These are phyloP conservation scores for Halichoerus grypus DNA, from an alignment of 2,113 vertebrate species.

Conservation along the genomic window DNA sequence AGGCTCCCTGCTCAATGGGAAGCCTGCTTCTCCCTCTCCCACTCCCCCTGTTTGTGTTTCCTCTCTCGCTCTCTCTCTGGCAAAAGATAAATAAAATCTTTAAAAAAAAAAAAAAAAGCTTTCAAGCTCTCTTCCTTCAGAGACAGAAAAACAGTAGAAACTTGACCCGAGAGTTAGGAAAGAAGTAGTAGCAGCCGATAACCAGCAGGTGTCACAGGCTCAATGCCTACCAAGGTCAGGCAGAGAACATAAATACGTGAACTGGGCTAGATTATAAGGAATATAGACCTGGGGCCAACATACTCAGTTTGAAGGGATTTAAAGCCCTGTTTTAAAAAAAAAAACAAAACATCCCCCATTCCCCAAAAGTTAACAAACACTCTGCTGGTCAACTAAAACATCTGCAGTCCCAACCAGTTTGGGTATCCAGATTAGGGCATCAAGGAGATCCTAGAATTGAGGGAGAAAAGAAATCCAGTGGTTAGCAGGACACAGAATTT, in stretches of 20 bases:
- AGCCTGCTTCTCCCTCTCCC: no score
- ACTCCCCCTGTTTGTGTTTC: no score
- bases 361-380: neutral
- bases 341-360: neutral
- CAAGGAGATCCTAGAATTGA: neutral
- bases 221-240: neutral
- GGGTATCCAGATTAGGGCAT: neutral
- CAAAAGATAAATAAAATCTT: no score
- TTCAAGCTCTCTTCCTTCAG: neutral
- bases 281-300: neutral
- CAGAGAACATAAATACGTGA: neutral
- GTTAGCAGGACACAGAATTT: neutral
- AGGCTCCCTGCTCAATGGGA: no score
- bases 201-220: neutral
- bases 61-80: no score
- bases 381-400: neutral
- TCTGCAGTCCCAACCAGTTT: neutral
- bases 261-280: neutral
- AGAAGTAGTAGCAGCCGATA: neutral
- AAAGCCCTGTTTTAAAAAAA: neutral
- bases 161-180: neutral
- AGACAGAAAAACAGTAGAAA: neutral
- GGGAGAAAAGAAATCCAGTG: neutral
- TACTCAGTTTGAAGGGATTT: neutral
- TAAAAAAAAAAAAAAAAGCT: neutral